Evolutionary conservation across 2,888 invertebrate genomes (phyloP).

Genomic region (Protodeltote pygarga): DNA sequence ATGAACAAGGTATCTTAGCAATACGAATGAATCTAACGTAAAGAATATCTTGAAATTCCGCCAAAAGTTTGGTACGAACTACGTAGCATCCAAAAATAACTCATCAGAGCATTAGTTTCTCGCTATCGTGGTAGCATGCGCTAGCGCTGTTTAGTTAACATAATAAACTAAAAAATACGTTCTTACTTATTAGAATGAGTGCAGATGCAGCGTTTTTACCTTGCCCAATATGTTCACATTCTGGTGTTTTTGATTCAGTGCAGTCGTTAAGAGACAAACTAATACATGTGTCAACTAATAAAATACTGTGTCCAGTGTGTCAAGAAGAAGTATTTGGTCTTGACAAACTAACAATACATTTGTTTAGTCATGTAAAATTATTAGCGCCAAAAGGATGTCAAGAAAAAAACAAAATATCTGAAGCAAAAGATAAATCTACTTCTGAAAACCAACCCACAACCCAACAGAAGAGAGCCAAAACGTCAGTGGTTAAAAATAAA

Average conservation of each 20-base stretch:
- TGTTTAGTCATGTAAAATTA: slow-evolving; percentile 90
- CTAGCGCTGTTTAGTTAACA: slow-evolving; percentile 29
- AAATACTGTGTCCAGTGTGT: slow-evolving; percentile 92
- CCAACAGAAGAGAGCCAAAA: slow-evolving; percentile 68
- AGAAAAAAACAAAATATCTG: slow-evolving; percentile 47
- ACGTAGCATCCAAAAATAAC: slow-evolving; percentile 77
- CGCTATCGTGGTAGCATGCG: slow-evolving; percentile 59
- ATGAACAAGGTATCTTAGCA: slow-evolving; percentile 2
- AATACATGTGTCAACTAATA: slow-evolving; percentile 91
- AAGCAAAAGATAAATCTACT: slow-evolving; percentile 49
- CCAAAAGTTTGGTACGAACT: slow-evolving; percentile 73
- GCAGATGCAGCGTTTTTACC: slow-evolving; percentile 87
- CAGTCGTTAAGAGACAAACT: slow-evolving; percentile 90
- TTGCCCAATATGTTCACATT: slow-evolving; percentile 92
- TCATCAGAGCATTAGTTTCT: slow-evolving; percentile 70
- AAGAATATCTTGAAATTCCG: slow-evolving; percentile 75
- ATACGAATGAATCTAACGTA: slow-evolving; percentile 21
- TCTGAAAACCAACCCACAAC: slow-evolving; percentile 53
- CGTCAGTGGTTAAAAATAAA: slow-evolving; percentile 78
- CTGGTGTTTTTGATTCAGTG: slow-evolving; percentile 89
- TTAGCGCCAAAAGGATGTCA: slow-evolving; percentile 53
- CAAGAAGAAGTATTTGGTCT: slow-evolving; percentile 91
- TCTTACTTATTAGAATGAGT: slow-evolving; percentile 66
- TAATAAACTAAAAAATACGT: slow-evolving; percentile 1
- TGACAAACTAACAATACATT: slow-evolving; percentile 94